Evolutionary conservation across 2,797 vertebrate species (phyloP), one percentile per base, ranked within the genome.

Genomic region (Tauraco hartlaubi): DNA sequence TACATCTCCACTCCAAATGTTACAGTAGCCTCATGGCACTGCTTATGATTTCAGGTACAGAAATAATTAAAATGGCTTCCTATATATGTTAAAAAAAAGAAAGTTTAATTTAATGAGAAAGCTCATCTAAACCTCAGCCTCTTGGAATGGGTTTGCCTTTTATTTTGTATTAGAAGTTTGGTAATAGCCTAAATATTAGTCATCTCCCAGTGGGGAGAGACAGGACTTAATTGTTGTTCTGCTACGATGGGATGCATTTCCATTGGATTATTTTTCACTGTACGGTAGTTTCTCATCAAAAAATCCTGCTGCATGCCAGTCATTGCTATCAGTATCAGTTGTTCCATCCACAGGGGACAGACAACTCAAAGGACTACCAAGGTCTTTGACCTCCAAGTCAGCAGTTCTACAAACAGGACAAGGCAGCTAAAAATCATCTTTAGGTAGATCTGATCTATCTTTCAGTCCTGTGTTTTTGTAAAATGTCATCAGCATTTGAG

Each of bases 351-450:
- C 25, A 54, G 71, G 33, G 54, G 54, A 59, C 16, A 69, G 84
- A 81, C 44, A 82, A 61, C 71, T 64, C 37, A 82, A 80, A 77
- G 58, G 39, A 78, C 93, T 56, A 35, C 18, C 16, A 44, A 92
- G 63, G 56, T 77, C 71, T 94, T 95, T 91, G 85, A 85, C 81
- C 68, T 96, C 68, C 29, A 72, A 61, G 66, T 92, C 91, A 94
- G 63, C 20, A 90, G 72, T 82, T 95, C 91, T 94, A 80, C 23
- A 28, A 39, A 63, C n/a, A 87, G 48, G 59, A 43, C 44, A 55
- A 93, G 25, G 41, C 33, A 94, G 62, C 41, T 78, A 85, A 92
- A 90, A 88, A 66, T 22, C 9, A 12, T 41, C 29, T 62, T 87
- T 54, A 88, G 56, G 43, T 11, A 76, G 41, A 43, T 61, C 37